Conservation (phyloP, 1,140 invertebrate species). For the Diorhabda carinulata region DNA sequence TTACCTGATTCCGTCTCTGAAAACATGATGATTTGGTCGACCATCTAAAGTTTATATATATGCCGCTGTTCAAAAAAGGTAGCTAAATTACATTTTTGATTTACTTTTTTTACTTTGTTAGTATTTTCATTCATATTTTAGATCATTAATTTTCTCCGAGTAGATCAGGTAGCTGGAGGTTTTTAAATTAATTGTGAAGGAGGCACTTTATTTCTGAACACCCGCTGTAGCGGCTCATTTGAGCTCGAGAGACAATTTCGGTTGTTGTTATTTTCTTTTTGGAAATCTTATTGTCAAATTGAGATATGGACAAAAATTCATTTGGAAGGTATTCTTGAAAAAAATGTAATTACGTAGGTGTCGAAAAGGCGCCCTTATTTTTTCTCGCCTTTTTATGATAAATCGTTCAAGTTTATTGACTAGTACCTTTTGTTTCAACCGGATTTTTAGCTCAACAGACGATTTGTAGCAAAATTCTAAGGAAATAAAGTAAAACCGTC, state of each 20-base stretch:
- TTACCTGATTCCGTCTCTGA: too few species aligned
- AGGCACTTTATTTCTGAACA: conserved; percentile 11
- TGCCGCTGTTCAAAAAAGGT: conserved; percentile 24
- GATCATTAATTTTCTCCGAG: conserved; percentile 20
- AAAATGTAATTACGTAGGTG: neutral
- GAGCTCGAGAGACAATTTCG: neutral
- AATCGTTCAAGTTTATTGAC: too few species aligned
- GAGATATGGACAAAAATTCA: neutral
- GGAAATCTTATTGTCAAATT: conserved; percentile 3
- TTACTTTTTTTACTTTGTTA: conserved; percentile 26
- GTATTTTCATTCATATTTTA: conserved; percentile 26
- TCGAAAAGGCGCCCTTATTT: too few species aligned
- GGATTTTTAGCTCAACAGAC: too few species aligned
- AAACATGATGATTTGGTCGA: neutral
- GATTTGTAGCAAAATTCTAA: too few species aligned
- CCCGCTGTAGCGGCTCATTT: conserved; percentile 12
- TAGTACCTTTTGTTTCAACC: too few species aligned
- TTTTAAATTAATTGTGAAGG: conserved; percentile 19
- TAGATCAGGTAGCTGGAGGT: conserved; percentile 24
- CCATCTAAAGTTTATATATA: conserved; percentile 5
- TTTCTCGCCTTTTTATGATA: too few species aligned
- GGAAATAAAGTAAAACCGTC: too few species aligned
- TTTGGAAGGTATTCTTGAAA: neutral
- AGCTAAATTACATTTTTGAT: conserved; percentile 30
- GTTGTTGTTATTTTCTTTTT: conserved; percentile 3